A percentile compares a stretch with the other conserved stretches of the same genome.
phyloP scores from a whole-genome alignment of 2,888 invertebrate genomes.

The Melitaea athalia region DNA sequence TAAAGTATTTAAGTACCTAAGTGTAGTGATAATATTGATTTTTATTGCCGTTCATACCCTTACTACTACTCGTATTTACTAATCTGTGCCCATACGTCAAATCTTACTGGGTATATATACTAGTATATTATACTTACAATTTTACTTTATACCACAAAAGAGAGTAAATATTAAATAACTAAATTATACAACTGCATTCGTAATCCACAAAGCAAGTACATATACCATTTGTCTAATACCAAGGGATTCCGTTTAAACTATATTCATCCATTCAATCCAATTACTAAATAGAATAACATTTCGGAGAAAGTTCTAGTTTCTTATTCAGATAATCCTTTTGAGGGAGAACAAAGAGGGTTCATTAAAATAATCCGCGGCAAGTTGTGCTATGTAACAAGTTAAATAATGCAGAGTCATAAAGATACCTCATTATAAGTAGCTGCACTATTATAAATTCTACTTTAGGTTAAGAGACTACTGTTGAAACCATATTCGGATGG shows the following conservation, averaged over 20 bases:
- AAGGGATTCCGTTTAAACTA: conserved; percentile 51
- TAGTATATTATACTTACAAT: no score
- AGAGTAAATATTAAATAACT: no score
- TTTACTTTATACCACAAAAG: no score
- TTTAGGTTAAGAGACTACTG: conserved; percentile 18
- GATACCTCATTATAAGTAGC: conserved; percentile 30
- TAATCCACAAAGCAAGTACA: conserved; percentile 27
- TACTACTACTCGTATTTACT: no score
- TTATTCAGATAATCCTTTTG: conserved; percentile 73
- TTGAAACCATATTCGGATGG: conserved; percentile 8
- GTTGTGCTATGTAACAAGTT: conserved; percentile 34
- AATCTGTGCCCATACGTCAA: no score
- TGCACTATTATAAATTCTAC: conserved; percentile 24
- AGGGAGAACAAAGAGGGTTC: conserved; percentile 70
- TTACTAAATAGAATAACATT: conserved; percentile 70
- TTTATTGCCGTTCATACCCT: no score
- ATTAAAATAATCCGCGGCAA: conserved; percentile 67
- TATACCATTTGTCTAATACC: conserved; percentile 40
- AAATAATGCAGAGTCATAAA: conserved; percentile 35
- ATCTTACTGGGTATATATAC: no score
- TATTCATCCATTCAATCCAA: conserved; percentile 71
- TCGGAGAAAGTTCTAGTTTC: conserved; percentile 61
- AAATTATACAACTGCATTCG: neutral
- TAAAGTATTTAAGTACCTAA: no score
- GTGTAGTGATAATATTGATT: no score